phyloP scores from a whole-genome alignment of 2,888 invertebrate species.

The Biston stratarius region DNA sequence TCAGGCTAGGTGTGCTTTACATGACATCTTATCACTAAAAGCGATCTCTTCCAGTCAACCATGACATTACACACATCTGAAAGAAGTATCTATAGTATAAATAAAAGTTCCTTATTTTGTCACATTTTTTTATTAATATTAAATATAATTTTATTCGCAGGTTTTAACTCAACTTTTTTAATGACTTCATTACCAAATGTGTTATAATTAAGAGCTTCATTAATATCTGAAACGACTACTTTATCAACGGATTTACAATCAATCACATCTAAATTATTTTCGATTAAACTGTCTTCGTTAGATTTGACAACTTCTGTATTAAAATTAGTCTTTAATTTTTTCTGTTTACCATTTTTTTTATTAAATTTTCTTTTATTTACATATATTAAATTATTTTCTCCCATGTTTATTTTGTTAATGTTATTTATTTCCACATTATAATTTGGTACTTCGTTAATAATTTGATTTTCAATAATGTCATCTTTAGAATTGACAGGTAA shows the following conservation, averaged over 20 bases:
- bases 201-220: constrained; percentile 71
- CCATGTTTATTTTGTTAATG: constrained; percentile 66
- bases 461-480: neutral
- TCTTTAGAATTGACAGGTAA: neutral
- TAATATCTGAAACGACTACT: constrained; percentile 70
- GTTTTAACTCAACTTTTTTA: constrained; percentile 61
- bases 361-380: constrained; percentile 51
- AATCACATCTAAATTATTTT: constrained; percentile 57
- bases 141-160: constrained; percentile 74
- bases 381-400: constrained; percentile 63
- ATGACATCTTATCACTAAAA: too few species aligned
- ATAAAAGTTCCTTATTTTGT: neutral
- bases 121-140: constrained; percentile 62
- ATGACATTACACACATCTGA: too few species aligned
- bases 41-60: too few species aligned
- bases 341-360: constrained; percentile 22
- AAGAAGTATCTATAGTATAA: neutral
- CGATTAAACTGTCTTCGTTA: constrained; percentile 6
- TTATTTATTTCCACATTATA: neutral
- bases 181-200: constrained; percentile 73
- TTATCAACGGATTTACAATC: constrained; percentile 68
- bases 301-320: neutral
- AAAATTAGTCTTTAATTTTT: constrained; percentile 25
- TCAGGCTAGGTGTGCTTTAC: too few species aligned
- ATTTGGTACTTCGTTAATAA: neutral